These are phyloP conservation scores for Hiodon tergisus DNA, from an alignment of 2,113 vertebrate genomes.

Conservation along the genomic window DNA sequence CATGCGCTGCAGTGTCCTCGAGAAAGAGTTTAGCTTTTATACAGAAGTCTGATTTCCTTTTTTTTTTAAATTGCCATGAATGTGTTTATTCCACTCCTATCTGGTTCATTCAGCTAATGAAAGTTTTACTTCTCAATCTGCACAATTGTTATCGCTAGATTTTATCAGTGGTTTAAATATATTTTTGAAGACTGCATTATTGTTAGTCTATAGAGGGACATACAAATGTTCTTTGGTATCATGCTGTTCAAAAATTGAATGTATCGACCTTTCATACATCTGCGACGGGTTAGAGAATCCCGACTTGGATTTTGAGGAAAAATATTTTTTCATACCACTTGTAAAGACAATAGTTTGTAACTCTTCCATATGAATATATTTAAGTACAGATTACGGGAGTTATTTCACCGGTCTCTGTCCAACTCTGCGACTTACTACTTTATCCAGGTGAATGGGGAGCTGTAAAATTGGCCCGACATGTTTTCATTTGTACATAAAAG, in stretches of 20 bases:
- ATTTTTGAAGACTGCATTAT: constrained; percentile 13
- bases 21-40: constrained; percentile 8
- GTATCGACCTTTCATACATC: constrained; percentile 22
- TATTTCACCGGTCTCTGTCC: constrained; percentile 15
- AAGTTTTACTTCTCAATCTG: neutral
- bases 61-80: neutral
- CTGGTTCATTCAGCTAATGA: neutral
- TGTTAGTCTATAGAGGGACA: constrained; percentile 14
- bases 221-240: constrained; percentile 5
- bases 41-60: neutral
- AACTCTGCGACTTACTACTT: constrained; percentile 11
- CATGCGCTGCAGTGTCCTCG: neutral
- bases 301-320: constrained; percentile 25
- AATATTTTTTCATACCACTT: constrained; percentile 31
- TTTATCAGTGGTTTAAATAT: constrained; percentile 13
- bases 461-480: constrained; percentile 10
- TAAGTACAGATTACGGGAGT: constrained; percentile 17
- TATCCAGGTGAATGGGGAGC: neutral
- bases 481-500: constrained; percentile 37
- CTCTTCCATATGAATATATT: constrained; percentile 23
- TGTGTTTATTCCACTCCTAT: constrained; percentile 6
- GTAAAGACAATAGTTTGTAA: constrained; percentile 27
- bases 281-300: constrained; percentile 10
- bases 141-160: constrained; percentile 17
- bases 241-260: constrained; percentile 23